Base-by-base conservation (phyloP, 2,888 invertebrate genomes). In the Aleiodes alternator region DNA sequence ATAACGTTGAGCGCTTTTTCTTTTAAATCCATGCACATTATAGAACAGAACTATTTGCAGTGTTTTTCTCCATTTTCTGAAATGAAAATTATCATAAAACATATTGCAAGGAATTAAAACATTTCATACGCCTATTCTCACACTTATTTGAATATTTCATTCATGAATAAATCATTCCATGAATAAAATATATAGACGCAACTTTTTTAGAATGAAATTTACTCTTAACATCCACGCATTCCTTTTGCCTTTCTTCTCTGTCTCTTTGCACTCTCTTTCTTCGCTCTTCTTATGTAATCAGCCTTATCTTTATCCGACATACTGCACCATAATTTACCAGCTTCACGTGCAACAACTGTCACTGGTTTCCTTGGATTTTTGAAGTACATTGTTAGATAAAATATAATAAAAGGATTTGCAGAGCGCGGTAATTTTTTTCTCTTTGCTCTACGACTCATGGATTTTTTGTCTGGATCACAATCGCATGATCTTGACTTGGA, bases 391-490 rank as follows among this genome's bases (percentile, higher is more conserved):
- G 82, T 82, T 14, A 87, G 76, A 66, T 83, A 87, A 77, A 86
- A 87, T 4, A 83, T 82, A 23, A 87, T 82, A 72, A 86, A 87
- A 0, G 87, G 86, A 79, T 87, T 86, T 8, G 72, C 23, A 5
- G 83, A 82, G 0, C 78, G 4, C 6, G 55, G 73, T 50, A 80
- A 23, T 72, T 56, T 80, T 29, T 57, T 77, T 55, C 34, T 56
- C 4, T 50, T 79, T 14, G 71, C 72, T 14, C 69, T 38, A 8
- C 69, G 76, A 14, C 70, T 59, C 43, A 23, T 34, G 6, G 55
- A n/a, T 72, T 72, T 72, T 38, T 38, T 16, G 12, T 66, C 55
- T 29, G 53, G 53, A 12, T 72, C 66, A 50, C 73, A 73, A 38
- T 68, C 34, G 14, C 73, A 73, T 4, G 73, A 31, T 68, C 50